phyloP scores from a whole-genome alignment of 2,113 vertebrate species.

The Aphyosemion australe region DNA sequence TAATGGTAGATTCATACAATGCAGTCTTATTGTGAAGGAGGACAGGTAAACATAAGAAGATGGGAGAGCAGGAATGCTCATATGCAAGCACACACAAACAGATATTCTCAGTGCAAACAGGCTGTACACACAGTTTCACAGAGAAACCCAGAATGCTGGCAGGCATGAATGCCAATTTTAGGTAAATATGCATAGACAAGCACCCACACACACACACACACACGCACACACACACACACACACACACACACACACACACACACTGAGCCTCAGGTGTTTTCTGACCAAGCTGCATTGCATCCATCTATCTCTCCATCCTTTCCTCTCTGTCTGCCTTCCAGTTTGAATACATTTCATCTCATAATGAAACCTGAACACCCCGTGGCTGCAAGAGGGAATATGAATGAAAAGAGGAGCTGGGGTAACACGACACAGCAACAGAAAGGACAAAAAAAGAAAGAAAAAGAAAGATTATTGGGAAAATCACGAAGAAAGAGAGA shows the following conservation, averaged over 20 bases:
- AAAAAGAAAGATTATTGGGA: neutral
- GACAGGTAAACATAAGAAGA: constrained; percentile 23
- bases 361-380: constrained; percentile 60
- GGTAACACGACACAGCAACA: constrained; percentile 5
- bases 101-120: constrained; percentile 31
- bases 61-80: constrained; percentile 13
- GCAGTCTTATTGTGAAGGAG: neutral
- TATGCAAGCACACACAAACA: constrained; percentile 24
- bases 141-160: constrained; percentile 33
- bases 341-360: constrained; percentile 65
- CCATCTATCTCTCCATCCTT: constrained; percentile 51
- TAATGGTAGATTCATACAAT: neutral
- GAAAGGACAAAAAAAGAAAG: neutral
- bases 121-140: constrained; percentile 14
- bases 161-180: constrained; percentile 59
- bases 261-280: constrained; percentile 47
- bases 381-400: constrained; percentile 40
- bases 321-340: constrained; percentile 35
- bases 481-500: constrained; percentile 4
- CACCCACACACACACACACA: too few species aligned
- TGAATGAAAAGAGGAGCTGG: constrained; percentile 18
- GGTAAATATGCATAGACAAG: constrained; percentile 48
- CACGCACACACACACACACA: constrained; percentile 26
- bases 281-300: constrained; percentile 57
- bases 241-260: constrained; percentile 10